phyloP scores from a whole-genome alignment of 2,888 invertebrate species.

The Mythimna ferrago region DNA sequence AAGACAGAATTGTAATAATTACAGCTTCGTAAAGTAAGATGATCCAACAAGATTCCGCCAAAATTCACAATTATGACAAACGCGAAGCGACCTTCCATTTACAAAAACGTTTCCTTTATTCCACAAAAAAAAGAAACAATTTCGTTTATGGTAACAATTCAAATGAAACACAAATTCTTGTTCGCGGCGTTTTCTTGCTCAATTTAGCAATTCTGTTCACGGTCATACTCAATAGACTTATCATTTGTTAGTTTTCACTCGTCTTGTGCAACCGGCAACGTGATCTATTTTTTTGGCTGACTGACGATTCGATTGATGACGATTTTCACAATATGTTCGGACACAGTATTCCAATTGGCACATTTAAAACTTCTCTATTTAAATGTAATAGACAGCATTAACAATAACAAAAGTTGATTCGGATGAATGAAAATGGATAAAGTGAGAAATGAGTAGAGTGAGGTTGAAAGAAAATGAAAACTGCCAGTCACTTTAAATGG shows the following conservation, averaged over 20 bases:
- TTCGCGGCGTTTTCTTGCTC: conserved; percentile 29
- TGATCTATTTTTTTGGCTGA: background rate
- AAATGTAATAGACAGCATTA: no score
- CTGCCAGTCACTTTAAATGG: no score
- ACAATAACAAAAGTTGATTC: no score
- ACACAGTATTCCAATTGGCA: no score
- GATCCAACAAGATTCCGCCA: background rate
- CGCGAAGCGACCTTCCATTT: conserved; percentile 15
- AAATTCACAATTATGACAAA: background rate
- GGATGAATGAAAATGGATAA: no score
- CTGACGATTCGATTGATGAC: no score
- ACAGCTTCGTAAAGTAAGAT: background rate
- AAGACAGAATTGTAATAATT: background rate
- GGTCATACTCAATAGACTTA: conserved; percentile 39
- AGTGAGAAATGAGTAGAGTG: no score
- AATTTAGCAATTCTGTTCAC: conserved; percentile 57
- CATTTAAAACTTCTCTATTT: no score
- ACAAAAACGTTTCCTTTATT: conserved; percentile 2
- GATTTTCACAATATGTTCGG: no score
- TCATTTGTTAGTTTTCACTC: conserved; percentile 30
- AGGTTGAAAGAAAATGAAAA: no score
- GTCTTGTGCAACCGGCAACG: conserved; percentile 10
- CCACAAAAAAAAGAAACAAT: background rate
- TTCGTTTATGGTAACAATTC: conserved; percentile 1
- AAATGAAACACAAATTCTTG: conserved; percentile 14